Conservation (phyloP, 2,113 vertebrate species). For the Mystacornis crossleyi region DNA sequence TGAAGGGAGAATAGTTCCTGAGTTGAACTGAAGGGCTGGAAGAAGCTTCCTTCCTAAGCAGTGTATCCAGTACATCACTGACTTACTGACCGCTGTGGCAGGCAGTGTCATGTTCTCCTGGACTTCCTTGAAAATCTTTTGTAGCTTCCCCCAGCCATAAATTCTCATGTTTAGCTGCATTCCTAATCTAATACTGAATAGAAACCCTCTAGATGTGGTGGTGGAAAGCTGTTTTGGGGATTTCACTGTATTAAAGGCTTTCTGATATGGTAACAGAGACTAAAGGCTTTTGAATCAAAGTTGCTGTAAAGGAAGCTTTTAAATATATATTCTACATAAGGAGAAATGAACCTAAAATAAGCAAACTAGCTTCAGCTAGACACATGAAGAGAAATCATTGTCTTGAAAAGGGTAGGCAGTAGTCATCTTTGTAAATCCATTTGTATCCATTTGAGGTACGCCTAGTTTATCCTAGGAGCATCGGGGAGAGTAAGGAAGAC, state of each 20-base stretch:
- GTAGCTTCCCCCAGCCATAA: background rate
- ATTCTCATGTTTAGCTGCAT: conserved; percentile 27
- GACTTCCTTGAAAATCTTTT: conserved; percentile 41
- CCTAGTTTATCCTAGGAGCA: background rate
- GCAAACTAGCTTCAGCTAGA: background rate
- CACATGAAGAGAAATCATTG: rapidly evolving
- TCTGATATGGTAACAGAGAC: background rate
- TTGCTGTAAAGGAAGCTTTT: background rate
- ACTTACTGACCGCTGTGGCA: background rate
- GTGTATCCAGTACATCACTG: background rate
- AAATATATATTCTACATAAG: background rate
- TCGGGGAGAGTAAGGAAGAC: background rate
- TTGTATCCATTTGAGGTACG: background rate
- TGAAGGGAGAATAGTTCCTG: background rate
- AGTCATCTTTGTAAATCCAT: background rate
- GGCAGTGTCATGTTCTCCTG: conserved; percentile 26
- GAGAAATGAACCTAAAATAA: background rate
- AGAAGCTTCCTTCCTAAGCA: conserved; percentile 4
- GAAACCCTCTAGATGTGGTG: background rate
- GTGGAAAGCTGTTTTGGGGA: background rate
- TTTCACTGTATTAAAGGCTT: background rate
- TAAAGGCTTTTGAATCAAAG: background rate
- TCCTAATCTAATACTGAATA: conserved; percentile 22
- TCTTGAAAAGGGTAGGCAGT: background rate
- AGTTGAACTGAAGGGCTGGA: background rate